A percentile compares a stretch with the other conserved stretches of the same genome.
Conservation (phyloP, 1,140 invertebrate genomes). For the Eriosoma lanigerum region DNA sequence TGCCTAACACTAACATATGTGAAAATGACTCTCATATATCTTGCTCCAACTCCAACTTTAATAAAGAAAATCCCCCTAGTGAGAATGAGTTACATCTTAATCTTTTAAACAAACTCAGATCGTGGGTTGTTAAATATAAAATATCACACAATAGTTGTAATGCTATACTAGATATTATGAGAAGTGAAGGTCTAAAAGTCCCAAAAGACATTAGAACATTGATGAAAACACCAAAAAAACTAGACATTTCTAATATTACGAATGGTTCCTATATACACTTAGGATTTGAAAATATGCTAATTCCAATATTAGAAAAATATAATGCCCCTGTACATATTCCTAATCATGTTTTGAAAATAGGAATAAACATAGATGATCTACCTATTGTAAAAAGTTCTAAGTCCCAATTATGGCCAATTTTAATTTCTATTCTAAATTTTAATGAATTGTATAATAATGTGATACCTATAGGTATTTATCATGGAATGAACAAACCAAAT, state of each 20-base stretch:
- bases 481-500: background rate
- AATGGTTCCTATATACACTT: slow-evolving; percentile 11
- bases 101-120: too few species aligned
- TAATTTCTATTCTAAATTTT: slow-evolving; percentile 15
- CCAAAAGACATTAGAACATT: slow-evolving; percentile 17
- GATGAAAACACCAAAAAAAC: background rate
- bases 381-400: background rate
- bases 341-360: slow-evolving; percentile 57
- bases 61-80: too few species aligned
- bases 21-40: too few species aligned
- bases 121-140: too few species aligned
- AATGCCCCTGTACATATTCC: background rate
- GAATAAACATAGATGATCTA: slow-evolving; percentile 8
- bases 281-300: background rate
- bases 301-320: background rate
- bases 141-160: too few species aligned
- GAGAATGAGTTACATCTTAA: too few species aligned
- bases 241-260: background rate
- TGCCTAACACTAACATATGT: too few species aligned
- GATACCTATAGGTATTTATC: slow-evolving; percentile 21
- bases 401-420: slow-evolving; percentile 5
- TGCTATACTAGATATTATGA: background rate
- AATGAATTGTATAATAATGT: background rate
- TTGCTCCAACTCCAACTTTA: too few species aligned
- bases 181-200: background rate